Percentiles rank a stretch among this genome's conserved stretches.
Conservation (phyloP, 2,888 invertebrate genomes). For the Desoria tigrina region DNA sequence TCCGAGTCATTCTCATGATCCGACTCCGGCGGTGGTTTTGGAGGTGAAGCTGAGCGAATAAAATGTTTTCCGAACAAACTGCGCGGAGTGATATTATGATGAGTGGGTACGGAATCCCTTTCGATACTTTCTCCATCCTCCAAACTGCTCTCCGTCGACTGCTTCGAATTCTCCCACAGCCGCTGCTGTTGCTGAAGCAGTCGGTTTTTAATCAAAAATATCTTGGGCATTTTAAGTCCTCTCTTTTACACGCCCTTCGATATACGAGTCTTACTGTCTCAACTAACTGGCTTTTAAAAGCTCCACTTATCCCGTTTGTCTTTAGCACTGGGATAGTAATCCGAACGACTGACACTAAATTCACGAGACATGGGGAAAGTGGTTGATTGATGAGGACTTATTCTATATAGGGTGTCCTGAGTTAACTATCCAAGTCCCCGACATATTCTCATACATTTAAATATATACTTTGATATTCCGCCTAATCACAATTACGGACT, state of each 20-base stretch:
- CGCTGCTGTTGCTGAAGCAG: slow-evolving; percentile 87
- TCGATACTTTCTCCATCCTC: slow-evolving; percentile 44
- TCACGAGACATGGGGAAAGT: slow-evolving; percentile 2
- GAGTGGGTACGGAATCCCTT: slow-evolving; percentile 34
- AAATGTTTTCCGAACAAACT: slow-evolving; percentile 31
- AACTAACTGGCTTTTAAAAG: background rate
- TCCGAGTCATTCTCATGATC: slow-evolving; percentile 49
- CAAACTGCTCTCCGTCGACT: slow-evolving; percentile 55
- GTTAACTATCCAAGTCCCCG: too few species aligned
- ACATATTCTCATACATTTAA: too few species aligned
- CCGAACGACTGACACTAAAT: slow-evolving; percentile 2
- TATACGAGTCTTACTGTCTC: background rate
- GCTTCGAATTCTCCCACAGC: slow-evolving; percentile 78
- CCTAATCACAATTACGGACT: too few species aligned
- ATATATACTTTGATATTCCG: too few species aligned
- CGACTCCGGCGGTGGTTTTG: slow-evolving; percentile 27
- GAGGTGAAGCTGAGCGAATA: background rate
- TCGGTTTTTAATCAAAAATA: slow-evolving; percentile 86
- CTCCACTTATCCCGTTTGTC: background rate
- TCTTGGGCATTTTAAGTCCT: slow-evolving; percentile 76
- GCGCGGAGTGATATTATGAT: slow-evolving; percentile 33
- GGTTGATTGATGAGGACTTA: too few species aligned
- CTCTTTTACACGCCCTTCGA: slow-evolving; percentile 1
- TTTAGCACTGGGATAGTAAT: background rate
- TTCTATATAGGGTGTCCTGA: too few species aligned